These are phyloP conservation scores for Microctonus brassicae DNA, from an alignment of 2,888 invertebrate genomes.

Conservation along the genomic window DNA sequence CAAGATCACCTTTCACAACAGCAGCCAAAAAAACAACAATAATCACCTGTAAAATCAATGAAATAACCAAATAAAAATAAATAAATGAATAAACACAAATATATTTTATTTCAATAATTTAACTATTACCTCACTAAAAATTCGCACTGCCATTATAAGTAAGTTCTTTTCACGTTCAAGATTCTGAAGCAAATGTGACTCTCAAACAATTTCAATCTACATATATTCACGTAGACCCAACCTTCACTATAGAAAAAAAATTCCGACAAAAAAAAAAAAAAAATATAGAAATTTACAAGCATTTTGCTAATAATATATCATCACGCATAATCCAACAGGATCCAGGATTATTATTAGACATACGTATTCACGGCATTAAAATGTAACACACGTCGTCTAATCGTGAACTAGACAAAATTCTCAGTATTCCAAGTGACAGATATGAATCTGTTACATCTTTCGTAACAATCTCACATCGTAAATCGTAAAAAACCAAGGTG, in stretches of 20 bases:
- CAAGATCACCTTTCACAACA: neutral
- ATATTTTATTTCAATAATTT: neutral
- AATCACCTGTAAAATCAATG: neutral
- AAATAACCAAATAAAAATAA: neutral
- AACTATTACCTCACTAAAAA: neutral
- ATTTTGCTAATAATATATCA: neutral
- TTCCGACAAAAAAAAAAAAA: neutral
- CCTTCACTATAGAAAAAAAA: neutral
- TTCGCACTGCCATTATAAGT: neutral
- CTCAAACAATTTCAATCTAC: neutral
- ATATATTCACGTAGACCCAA: neutral
- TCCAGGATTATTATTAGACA: neutral
- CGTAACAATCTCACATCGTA: neutral
- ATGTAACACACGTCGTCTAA: neutral
- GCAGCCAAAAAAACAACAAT: neutral
- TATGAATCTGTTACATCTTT: neutral
- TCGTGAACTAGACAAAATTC: neutral
- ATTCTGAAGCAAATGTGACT: neutral
- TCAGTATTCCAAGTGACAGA: neutral
- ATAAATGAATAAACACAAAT: neutral
- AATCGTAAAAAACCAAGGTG: neutral
- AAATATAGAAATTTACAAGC: neutral
- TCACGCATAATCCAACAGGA: neutral
- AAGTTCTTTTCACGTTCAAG: neutral
- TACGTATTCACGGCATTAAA: neutral